Conservation (phyloP, 2,113 vertebrate species). For the Nibea coibor region DNA sequence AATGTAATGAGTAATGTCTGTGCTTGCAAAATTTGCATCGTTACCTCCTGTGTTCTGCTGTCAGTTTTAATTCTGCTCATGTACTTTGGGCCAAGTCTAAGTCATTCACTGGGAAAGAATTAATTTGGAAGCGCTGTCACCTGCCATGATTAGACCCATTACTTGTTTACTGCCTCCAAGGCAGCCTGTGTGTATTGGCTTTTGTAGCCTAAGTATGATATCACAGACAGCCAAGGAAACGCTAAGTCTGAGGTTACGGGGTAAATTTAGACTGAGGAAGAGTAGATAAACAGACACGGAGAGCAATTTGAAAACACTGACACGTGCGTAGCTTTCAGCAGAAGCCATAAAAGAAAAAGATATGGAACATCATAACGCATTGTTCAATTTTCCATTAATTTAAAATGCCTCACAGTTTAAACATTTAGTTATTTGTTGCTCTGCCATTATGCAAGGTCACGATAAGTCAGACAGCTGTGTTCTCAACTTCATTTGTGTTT, state of each 20-base stretch:
- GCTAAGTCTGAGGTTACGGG: conserved; percentile 1
- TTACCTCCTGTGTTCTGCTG: conserved; percentile 39
- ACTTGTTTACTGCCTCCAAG: conserved; percentile 55
- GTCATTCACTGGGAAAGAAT: conserved; percentile 69
- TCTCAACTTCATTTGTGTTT: conserved; percentile 71
- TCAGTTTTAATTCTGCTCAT: conserved; percentile 50
- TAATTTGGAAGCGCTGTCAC: conserved; percentile 63
- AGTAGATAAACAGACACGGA: not conserved
- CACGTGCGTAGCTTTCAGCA: not conserved
- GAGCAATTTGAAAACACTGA: not conserved
- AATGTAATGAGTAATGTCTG: conserved; percentile 38
- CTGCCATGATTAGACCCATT: conserved; percentile 68
- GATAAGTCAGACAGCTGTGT: conserved; percentile 36
- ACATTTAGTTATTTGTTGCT: not conserved
- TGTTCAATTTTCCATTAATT: conserved; percentile 6
- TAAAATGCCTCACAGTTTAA: not conserved
- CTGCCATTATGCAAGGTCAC: conserved; percentile 53
- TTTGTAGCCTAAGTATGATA: conserved; percentile 35
- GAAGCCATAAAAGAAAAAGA: conserved; percentile 6
- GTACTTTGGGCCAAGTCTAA: conserved; percentile 60
- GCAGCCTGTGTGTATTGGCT: conserved; percentile 12
- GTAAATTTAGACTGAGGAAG: not conserved
- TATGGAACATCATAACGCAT: conserved; percentile 1
- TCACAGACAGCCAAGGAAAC: conserved; percentile 20
- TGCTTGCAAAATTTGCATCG: conserved; percentile 24